phyloP scores from a whole-genome alignment of 2,797 vertebrate genomes.

The Perodicticus potto region DNA sequence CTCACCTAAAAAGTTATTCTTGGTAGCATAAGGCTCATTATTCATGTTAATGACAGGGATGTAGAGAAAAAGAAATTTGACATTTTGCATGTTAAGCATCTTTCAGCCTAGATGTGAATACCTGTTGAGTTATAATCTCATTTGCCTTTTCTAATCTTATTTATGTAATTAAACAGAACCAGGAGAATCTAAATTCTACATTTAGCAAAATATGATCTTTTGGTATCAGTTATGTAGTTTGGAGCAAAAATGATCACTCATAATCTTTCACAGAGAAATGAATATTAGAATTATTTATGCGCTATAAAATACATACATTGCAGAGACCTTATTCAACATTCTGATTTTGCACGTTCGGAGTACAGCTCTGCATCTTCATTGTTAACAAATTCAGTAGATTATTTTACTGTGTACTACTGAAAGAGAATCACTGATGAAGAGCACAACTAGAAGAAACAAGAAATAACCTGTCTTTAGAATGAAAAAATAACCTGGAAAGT shows the following conservation, averaged over 20 bases:
- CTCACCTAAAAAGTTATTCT: neutral
- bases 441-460: neutral
- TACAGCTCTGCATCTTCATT: neutral
- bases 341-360: neutral
- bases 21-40: neutral
- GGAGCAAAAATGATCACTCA: neutral
- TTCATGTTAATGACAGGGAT: neutral
- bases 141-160: neutral
- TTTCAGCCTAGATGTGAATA: neutral
- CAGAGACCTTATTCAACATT: neutral
- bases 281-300: neutral
- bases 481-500: neutral
- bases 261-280: neutral
- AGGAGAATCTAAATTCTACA: constrained; percentile 5
- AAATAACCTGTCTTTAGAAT: neutral
- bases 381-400: neutral
- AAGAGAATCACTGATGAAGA: neutral
- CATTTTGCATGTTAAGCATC: neutral
- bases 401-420: neutral
- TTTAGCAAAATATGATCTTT: neutral
- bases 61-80: neutral
- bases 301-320: neutral
- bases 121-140: neutral
- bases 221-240: neutral
- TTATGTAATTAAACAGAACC: neutral